A percentile compares a stretch with the other conserved stretches of the same genome.
These are phyloP conservation scores for Aegypius monachus DNA, from an alignment of 2,113 vertebrate genomes.

Conservation along the genomic window DNA sequence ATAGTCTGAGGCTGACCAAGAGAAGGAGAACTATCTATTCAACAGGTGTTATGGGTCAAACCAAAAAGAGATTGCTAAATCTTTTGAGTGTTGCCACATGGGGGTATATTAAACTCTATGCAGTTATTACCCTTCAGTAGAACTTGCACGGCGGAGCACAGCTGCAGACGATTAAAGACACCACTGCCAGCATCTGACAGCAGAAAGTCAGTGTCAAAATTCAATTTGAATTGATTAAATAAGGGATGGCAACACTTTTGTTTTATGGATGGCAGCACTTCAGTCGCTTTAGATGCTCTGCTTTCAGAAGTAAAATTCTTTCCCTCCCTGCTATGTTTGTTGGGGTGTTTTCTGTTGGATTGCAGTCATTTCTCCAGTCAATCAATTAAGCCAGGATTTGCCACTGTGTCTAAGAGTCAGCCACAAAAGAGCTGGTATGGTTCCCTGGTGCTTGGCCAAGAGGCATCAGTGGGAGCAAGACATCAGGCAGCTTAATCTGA, in stretches of 20 bases:
- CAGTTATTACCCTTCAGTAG: not conserved
- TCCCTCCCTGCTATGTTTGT: slow-evolving; percentile 28
- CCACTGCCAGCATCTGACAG: slow-evolving; percentile 42
- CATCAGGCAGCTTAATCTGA: slow-evolving; percentile 13
- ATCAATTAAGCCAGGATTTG: slow-evolving; percentile 51
- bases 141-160: not conserved
- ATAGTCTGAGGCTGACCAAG: not conserved
- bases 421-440: slow-evolving; percentile 32
- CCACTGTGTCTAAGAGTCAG: slow-evolving; percentile 37
- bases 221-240: slow-evolving; percentile 55
- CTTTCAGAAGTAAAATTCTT: slow-evolving; percentile 51
- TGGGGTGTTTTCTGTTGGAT: slow-evolving; percentile 21
- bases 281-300: slow-evolving; percentile 26
- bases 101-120: not conserved
- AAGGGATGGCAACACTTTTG: slow-evolving; percentile 59
- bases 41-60: slow-evolving; percentile 32
- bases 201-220: slow-evolving; percentile 58
- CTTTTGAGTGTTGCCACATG: not conserved
- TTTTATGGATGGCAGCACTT: slow-evolving; percentile 64
- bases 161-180: slow-evolving; percentile 50
- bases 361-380: not conserved
- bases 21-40: not conserved
- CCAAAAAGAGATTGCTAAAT: not conserved
- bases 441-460: slow-evolving; percentile 26
- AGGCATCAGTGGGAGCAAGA: not conserved